phyloP scores from a whole-genome alignment of 2,888 invertebrate genomes.

The Odontocolon sp. region DNA sequence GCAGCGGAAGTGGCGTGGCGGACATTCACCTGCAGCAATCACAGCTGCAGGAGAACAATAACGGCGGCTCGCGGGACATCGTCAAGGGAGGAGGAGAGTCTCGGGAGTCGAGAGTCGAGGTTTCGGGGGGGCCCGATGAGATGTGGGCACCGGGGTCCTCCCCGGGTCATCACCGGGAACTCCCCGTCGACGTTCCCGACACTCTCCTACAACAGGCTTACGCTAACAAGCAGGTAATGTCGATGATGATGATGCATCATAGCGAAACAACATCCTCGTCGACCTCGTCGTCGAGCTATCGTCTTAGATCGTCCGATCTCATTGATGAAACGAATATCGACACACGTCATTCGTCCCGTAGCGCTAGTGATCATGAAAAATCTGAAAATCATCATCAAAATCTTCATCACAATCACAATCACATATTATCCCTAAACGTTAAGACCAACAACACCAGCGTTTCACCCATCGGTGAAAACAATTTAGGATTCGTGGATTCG shows the following conservation, averaged over 20 bases:
- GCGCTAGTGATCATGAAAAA: slow-evolving; percentile 76
- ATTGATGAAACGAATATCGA: slow-evolving; percentile 81
- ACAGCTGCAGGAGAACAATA: slow-evolving; percentile 82
- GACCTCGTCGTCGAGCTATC: slow-evolving; percentile 64
- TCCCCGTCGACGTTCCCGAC: slow-evolving; percentile 99
- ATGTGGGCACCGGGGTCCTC: slow-evolving; percentile 79
- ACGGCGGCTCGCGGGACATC: slow-evolving; percentile 82
- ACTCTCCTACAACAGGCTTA: slow-evolving; percentile 81
- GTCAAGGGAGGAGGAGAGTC: slow-evolving; percentile 79
- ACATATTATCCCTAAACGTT: slow-evolving; percentile 49
- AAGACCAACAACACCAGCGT: slow-evolving; percentile 75
- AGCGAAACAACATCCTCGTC: slow-evolving; percentile 55
- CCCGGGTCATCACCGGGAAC: slow-evolving; percentile 95
- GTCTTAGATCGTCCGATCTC: slow-evolving; percentile 80
- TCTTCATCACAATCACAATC: slow-evolving; percentile 43
- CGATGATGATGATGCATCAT: slow-evolving; percentile 61
- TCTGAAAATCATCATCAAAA: slow-evolving; percentile 54
- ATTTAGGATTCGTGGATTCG: slow-evolving; percentile 82
- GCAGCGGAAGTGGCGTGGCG: slow-evolving; percentile 91
- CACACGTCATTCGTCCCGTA: too few species aligned
- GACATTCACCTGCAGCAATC: slow-evolving; percentile 88
- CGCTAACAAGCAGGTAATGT: slow-evolving; percentile 81
- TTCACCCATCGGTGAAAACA: slow-evolving; percentile 82
- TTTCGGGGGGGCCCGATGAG: slow-evolving; percentile 81
- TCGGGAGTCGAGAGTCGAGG: slow-evolving; percentile 72